Conservation (phyloP, 2,888 invertebrate species). For the Bimastos eiseni region DNA sequence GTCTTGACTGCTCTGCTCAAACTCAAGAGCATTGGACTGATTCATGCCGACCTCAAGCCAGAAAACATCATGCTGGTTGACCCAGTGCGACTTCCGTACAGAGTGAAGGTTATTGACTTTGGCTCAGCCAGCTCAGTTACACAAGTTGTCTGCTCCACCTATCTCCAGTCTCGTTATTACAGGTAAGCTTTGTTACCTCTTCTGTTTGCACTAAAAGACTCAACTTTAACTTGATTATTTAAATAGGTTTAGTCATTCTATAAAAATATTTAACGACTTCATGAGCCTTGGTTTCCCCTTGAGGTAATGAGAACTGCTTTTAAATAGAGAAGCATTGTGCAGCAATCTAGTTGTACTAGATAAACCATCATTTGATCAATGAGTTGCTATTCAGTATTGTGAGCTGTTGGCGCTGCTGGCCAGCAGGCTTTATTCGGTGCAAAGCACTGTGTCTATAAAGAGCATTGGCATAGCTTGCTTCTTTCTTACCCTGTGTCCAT, state of each 20-base stretch:
- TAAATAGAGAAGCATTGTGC: neutral
- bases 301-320: neutral
- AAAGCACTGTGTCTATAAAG: neutral
- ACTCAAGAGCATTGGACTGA: constrained; percentile 94
- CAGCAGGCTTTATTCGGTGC: neutral
- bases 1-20: constrained; percentile 80
- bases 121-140: constrained; percentile 98
- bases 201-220: neutral
- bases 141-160: constrained; percentile 99
- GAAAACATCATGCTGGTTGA: constrained; percentile 99
- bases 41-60: constrained; percentile 98
- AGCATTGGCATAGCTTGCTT: neutral
- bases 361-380: neutral
- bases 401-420: neutral
- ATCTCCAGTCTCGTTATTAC: constrained; percentile 97
- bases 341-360: neutral
- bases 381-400: neutral
- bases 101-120: constrained; percentile 98
- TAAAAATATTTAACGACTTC: neutral
- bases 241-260: neutral
- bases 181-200: constrained; percentile 65
- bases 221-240: neutral
- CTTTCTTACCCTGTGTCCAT: neutral
- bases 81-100: constrained; percentile 93
- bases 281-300: neutral